phyloP scores from a whole-genome alignment of 1,140 invertebrate genomes.

The Drosophila erecta region DNA sequence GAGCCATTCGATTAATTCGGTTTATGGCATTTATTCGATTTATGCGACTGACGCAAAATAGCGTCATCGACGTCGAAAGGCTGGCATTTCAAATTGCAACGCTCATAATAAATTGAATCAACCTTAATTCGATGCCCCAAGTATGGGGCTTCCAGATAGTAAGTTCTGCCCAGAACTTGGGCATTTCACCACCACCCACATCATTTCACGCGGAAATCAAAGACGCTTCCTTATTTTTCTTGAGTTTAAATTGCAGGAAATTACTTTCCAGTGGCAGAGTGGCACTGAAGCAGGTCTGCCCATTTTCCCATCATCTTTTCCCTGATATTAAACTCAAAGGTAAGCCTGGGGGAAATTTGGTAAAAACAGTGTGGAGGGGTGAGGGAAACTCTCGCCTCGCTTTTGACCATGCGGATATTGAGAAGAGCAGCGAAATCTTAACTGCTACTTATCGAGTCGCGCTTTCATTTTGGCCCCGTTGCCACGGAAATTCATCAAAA shows the following conservation, averaged over 20 bases:
- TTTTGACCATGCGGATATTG: conserved; percentile 65
- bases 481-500: conserved; percentile 83
- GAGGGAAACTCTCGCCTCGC: conserved; percentile 12
- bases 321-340: conserved; percentile 78
- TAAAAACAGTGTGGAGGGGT: not conserved
- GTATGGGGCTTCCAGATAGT: not conserved
- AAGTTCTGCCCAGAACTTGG: not conserved
- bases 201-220: conserved; percentile 82
- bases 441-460: conserved; percentile 79
- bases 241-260: conserved; percentile 84
- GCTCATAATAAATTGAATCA: conserved; percentile 76
- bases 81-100: conserved; percentile 22
- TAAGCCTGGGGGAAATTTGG: conserved; percentile 16
- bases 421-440: conserved; percentile 71
- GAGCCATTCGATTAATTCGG: conserved; percentile 17
- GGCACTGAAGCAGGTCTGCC: conserved; percentile 1
- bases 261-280: conserved; percentile 68
- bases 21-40: conserved; percentile 10
- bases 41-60: not conserved
- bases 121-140: conserved; percentile 53
- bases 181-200: conserved; percentile 23
- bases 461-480: conserved; percentile 80
- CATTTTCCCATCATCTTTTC: conserved; percentile 36
- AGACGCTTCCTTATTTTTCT: conserved; percentile 83
- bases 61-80: not conserved